These are phyloP conservation scores for Chloromyia formosa DNA, from an alignment of 2,888 invertebrate species.

Conservation along the genomic window DNA sequence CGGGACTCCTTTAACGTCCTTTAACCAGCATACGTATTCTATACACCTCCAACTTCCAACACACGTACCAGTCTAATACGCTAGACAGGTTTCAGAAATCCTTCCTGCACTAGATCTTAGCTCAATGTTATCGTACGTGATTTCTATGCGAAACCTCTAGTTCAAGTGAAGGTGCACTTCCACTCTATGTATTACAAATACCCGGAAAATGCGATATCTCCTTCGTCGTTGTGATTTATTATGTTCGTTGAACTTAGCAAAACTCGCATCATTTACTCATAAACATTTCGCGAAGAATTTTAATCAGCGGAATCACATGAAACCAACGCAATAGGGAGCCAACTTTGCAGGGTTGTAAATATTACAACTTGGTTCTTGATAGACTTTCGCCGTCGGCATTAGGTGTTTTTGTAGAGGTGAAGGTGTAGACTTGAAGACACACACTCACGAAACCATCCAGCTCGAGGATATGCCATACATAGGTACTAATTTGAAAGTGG, in stretches of 20 bases:
- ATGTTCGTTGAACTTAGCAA: constrained; percentile 16
- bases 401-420: not conserved
- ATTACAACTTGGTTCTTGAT: too few species aligned
- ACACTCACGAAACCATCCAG: not conserved
- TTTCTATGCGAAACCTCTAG: constrained; percentile 10
- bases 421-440: not conserved
- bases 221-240: constrained; percentile 36
- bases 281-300: constrained; percentile 42
- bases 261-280: constrained; percentile 40
- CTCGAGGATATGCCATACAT: not conserved
- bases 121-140: not conserved
- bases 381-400: too few species aligned
- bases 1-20: too few species aligned
- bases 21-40: too few species aligned
- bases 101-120: too few species aligned
- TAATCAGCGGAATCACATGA: constrained; percentile 36
- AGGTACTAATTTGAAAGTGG: constrained; percentile 1
- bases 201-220: constrained; percentile 1
- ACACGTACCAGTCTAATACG: too few species aligned
- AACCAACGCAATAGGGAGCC: not conserved
- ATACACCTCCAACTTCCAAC: too few species aligned
- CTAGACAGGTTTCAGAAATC: too few species aligned
- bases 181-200: constrained; percentile 11
- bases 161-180: too few species aligned
- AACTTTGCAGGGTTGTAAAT: too few species aligned